Evolutionary conservation across 2,888 invertebrate species (phyloP).

Genomic region (Aphrophora alni): DNA sequence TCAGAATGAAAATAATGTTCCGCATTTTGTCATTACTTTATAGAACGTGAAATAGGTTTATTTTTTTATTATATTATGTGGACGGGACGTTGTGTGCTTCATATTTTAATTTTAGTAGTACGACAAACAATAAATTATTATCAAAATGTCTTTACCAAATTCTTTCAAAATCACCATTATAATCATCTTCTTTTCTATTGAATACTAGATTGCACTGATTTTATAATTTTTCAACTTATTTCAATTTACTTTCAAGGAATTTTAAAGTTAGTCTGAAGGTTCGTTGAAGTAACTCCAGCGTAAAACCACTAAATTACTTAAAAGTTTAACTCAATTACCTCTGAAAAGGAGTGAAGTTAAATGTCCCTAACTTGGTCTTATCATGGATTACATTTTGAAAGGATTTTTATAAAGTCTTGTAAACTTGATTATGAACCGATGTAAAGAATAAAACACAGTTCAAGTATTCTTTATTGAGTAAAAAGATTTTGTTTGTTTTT

Average conservation of each 20-base stretch:
- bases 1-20: no score
- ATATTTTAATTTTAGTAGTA: no score
- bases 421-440: not conserved
- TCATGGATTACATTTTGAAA: not conserved
- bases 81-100: no score
- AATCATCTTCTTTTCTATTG: no score
- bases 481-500: not conserved
- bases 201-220: not conserved
- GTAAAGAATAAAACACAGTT: not conserved
- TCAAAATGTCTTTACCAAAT: no score
- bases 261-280: not conserved
- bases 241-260: conserved; percentile 2
- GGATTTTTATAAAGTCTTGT: not conserved
- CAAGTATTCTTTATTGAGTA: not conserved
- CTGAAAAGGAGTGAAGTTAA: not conserved
- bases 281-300: not conserved
- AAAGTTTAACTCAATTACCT: not conserved
- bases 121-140: no score
- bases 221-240: not conserved
- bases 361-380: not conserved
- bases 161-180: no score
- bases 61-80: no score
- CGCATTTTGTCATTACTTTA: no score
- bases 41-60: no score
- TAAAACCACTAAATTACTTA: not conserved